Evolutionary conservation across 2,797 vertebrate genomes (phyloP).

Genomic region (Enteromius anoplus): DNA sequence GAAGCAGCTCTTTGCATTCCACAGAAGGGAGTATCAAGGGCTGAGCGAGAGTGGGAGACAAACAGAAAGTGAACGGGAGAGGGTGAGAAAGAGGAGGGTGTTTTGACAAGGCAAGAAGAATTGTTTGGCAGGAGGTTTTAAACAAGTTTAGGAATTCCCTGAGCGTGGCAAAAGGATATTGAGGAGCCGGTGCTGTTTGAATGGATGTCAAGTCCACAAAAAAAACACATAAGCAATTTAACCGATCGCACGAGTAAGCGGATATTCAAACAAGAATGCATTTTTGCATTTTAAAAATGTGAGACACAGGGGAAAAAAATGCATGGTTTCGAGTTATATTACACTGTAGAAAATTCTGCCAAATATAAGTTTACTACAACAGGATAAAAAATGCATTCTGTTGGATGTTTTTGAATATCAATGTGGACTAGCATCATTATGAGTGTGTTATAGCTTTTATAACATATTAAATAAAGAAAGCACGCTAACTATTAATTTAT

Average conservation of each 20-base stretch:
- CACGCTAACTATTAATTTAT: too few species aligned
- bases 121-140: conserved; percentile 71
- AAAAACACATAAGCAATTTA: neutral
- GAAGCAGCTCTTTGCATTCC: conserved; percentile 64
- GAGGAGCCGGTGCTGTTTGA: conserved; percentile 63
- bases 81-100: conserved; percentile 54
- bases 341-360: too few species aligned
- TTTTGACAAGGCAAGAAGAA: conserved; percentile 69
- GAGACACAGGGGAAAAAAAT: neutral
- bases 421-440: neutral
- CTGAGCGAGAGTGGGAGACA: conserved; percentile 38
- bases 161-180: conserved; percentile 68
- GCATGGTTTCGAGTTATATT: neutral
- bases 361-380: too few species aligned
- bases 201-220: conserved; percentile 12
- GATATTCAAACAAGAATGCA: neutral
- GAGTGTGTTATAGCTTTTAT: neutral
- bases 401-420: neutral
- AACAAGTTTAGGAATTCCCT: conserved; percentile 76
- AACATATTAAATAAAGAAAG: too few species aligned
- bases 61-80: neutral
- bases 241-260: neutral
- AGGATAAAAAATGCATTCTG: neutral
- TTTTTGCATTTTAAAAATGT: neutral
- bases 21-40: conserved; percentile 57